Conservation (phyloP, 2,113 vertebrate genomes). For the Centropristis striata region DNA sequence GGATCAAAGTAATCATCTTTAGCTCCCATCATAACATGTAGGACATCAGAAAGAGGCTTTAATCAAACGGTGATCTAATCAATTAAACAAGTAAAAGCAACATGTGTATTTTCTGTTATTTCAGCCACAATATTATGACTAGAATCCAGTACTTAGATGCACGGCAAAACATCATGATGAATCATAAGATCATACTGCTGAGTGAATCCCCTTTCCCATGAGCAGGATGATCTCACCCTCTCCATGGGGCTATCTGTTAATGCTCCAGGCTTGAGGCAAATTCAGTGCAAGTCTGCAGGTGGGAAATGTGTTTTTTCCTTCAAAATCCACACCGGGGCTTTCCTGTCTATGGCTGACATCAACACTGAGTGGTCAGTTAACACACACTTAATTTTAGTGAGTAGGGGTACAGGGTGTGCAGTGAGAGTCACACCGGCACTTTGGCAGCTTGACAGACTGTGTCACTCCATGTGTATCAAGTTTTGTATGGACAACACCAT, state of each 20-base stretch:
- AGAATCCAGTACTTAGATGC: not conserved
- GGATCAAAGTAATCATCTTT: not conserved
- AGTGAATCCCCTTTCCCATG: constrained; percentile 49
- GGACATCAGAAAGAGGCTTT: not conserved
- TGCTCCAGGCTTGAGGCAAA: constrained; percentile 47
- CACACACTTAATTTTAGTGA: not conserved
- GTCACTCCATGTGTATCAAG: not conserved
- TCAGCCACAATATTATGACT: constrained; percentile 4
- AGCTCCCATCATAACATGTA: not conserved
- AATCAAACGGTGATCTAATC: not conserved
- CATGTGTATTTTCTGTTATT: not conserved
- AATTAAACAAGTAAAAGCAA: not conserved
- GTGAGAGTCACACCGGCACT: not conserved
- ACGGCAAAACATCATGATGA: constrained; percentile 38
- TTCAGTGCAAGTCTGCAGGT: constrained; percentile 21
- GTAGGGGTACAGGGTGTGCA: not conserved
- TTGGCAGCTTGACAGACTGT: not conserved
- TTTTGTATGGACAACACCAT: not conserved
- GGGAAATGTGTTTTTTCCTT: constrained; percentile 25
- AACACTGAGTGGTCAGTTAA: constrained; percentile 19
- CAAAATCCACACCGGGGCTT: constrained; percentile 13
- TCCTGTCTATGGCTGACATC: constrained; percentile 34
- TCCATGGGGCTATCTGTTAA: constrained; percentile 33
- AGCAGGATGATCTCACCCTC: constrained; percentile 66
- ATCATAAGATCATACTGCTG: constrained; percentile 44